Percentiles rank a stretch among this genome's conserved stretches.
These are phyloP conservation scores for Halichoerus grypus DNA, from an alignment of 2,113 vertebrate genomes.

Conservation along the genomic window DNA sequence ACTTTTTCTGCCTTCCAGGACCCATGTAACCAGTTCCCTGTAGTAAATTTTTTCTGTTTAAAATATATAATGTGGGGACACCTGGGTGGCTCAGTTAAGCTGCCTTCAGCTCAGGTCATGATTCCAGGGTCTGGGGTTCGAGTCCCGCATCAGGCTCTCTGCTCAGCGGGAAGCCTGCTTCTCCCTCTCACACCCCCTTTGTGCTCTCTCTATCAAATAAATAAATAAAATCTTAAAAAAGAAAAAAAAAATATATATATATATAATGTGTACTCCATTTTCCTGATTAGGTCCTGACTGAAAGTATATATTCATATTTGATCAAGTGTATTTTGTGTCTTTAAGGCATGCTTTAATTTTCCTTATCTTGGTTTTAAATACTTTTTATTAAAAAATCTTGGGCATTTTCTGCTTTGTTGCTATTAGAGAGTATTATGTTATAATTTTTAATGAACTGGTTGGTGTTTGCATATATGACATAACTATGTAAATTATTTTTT, in stretches of 20 bases:
- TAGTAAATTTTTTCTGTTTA: background rate
- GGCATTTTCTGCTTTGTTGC: slow-evolving; percentile 23
- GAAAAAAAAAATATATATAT: background rate
- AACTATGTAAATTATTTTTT: slow-evolving; percentile 34
- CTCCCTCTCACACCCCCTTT: no score
- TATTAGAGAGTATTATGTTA: background rate
- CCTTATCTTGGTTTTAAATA: slow-evolving; percentile 7
- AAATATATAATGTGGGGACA: background rate
- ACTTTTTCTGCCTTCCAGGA: background rate
- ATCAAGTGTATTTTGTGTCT: slow-evolving; percentile 7
- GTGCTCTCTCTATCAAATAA: no score
- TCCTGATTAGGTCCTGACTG: background rate
- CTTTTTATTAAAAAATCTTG: background rate
- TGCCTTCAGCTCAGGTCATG: no score
- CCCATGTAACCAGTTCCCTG: background rate
- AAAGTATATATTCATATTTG: background rate
- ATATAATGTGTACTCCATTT: slow-evolving; percentile 2
- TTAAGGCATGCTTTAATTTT: slow-evolving; percentile 14
- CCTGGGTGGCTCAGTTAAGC: no score
- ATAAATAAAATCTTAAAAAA: no score
- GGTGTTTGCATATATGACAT: slow-evolving; percentile 42
- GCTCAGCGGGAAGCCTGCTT: no score
- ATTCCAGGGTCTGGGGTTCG: no score
- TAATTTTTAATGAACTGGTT: slow-evolving; percentile 1
- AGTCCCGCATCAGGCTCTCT: no score